Base-by-base conservation (phyloP, 92 coral and sea anemone genomes). In the Desmophyllum pertusum region DNA sequence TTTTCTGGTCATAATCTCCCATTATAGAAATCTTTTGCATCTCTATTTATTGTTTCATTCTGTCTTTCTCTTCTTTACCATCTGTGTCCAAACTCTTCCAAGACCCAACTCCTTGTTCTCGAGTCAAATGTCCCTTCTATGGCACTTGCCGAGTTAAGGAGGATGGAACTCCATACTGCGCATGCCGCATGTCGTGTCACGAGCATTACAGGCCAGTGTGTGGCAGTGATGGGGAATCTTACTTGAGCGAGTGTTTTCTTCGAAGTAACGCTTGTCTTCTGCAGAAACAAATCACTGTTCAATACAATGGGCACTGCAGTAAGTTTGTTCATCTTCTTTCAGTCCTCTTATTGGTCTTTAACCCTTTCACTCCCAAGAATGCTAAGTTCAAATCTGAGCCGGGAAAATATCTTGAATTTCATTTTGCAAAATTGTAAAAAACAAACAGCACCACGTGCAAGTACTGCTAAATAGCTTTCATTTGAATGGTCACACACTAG, bases 231-330 rank as follows among this genome's bases (percentile, higher is more conserved):
- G 92, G 85, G 35, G 85, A 59, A 66, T 89, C 93, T 38, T 94
- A 96, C 77, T 89, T 91, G 79, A 96, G 81, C 79, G 64, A 80
- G 50, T 93, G 98, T 41, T 87, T 91, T 46, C 87, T 96, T 87
- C 85, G 84, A 51, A 81, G 88, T 48, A 90, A 92, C 37, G 88
- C 98, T 8, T 94, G 98, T 81, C 87, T 59, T 36, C 88, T 61
- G 51, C 79, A 85, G 52, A 36, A 70, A 63, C 43, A 53, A 76
- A 87, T 96, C 35, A 88, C 91, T 70, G 94, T 90, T 10, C 55
- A 78, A 77, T 73, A 91, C 90, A 78, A 46, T 25, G 95, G 95
- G 55, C 89, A 80, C 81, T 94, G 98, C 36, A 89, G 98, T 94
- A 89, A 94, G 98, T 93, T 29, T 67, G 43, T 75, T 14, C 5